phyloP scores from a whole-genome alignment of 2,113 vertebrate genomes.

The Cololabis saira region DNA sequence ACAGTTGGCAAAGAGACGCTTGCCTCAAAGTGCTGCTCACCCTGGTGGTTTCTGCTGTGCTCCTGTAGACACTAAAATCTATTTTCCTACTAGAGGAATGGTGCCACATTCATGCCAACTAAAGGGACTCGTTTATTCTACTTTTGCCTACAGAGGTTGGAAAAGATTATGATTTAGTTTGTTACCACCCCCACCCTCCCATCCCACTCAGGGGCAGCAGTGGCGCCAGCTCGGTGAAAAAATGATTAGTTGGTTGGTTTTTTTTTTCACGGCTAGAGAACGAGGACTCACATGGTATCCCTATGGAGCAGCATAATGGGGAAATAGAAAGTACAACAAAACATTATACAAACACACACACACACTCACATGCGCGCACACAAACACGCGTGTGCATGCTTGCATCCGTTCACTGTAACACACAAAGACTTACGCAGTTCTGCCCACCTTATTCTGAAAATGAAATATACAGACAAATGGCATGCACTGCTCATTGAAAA shows the following conservation, averaged over 20 bases:
- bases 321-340: constrained; percentile 89
- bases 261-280: constrained; percentile 79
- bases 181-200: constrained; percentile 42
- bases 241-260: constrained; percentile 70
- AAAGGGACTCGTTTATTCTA: constrained; percentile 47
- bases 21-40: constrained; percentile 76
- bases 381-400: constrained; percentile 52
- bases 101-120: constrained; percentile 61
- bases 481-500: constrained; percentile 62
- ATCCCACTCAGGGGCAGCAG: constrained; percentile 77
- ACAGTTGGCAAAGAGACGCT: constrained; percentile 71
- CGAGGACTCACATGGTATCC: constrained; percentile 94
- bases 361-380: constrained; percentile 20
- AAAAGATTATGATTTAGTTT: constrained; percentile 29
- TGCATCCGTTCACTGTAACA: constrained; percentile 47
- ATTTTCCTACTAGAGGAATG: constrained; percentile 46
- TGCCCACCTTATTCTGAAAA: constrained; percentile 43
- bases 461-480: constrained; percentile 35
- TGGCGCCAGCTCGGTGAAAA: constrained; percentile 80
- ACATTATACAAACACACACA: constrained; percentile 79
- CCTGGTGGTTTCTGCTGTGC: constrained; percentile 46
- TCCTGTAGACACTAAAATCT: constrained; percentile 36
- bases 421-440: constrained; percentile 34
- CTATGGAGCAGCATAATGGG: constrained; percentile 89
- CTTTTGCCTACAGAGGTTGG: constrained; percentile 38